phyloP scores from a whole-genome alignment of 2,797 vertebrate species.

The Euthynnus affinis region DNA sequence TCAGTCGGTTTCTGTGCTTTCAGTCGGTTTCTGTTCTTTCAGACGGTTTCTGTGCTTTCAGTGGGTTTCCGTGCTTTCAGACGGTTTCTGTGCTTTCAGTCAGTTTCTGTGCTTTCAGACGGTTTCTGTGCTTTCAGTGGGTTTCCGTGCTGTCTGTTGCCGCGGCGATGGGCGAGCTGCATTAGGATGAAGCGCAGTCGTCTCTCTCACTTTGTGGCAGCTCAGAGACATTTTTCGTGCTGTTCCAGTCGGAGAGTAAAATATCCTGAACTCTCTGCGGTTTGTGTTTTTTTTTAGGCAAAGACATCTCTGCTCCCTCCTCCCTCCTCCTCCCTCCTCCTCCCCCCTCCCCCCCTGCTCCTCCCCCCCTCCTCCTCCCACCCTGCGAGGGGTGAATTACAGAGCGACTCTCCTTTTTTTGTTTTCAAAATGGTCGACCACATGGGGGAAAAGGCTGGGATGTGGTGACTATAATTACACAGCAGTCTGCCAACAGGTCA shows the following conservation, averaged over 20 bases:
- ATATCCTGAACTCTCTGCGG: slow-evolving; percentile 13
- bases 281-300: slow-evolving; percentile 54
- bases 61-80: no score
- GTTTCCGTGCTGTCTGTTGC: no score
- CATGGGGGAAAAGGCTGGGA: slow-evolving; percentile 45
- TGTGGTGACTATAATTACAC: slow-evolving; percentile 56
- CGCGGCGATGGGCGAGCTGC: not conserved
- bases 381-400: slow-evolving; percentile 49
- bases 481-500: slow-evolving; percentile 80
- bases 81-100: not conserved
- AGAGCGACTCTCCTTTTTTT: slow-evolving; percentile 49
- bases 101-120: not conserved
- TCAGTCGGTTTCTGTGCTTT: no score
- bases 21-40: no score
- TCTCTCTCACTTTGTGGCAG: not conserved
- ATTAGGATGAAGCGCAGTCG: no score
- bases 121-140: not conserved
- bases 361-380: not conserved
- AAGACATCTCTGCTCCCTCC: slow-evolving; percentile 25
- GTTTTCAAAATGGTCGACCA: slow-evolving; percentile 52
- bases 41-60: no score
- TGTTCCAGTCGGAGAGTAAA: slow-evolving; percentile 12
- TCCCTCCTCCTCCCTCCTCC: not conserved
- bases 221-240: slow-evolving; percentile 9
- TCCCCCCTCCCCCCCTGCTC: not conserved